Conservation (phyloP, 2,888 invertebrate species). For the Resseliella maxima region DNA sequence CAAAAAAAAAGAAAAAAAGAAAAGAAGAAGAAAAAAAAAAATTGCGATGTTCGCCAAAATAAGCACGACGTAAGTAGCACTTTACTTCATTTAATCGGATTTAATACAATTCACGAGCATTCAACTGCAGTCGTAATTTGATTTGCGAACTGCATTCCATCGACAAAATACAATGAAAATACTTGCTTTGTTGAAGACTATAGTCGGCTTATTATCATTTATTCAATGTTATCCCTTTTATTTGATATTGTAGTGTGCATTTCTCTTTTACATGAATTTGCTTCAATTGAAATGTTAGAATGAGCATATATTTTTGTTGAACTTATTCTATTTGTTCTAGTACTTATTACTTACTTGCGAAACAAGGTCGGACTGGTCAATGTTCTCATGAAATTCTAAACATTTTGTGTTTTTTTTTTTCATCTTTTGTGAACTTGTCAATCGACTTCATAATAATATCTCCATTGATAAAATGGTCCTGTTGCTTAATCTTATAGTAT, state of each 20-base stretch:
- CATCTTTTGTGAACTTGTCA: not conserved
- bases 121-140: not conserved
- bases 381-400: not conserved
- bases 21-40: not conserved
- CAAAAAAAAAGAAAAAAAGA: not conserved
- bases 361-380: not conserved
- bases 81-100: constrained; percentile 7
- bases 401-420: not conserved
- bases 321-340: too few species aligned
- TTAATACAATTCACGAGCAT: not conserved
- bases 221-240: not conserved
- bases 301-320: too few species aligned
- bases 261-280: too few species aligned
- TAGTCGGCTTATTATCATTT: not conserved
- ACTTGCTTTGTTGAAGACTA: not conserved
- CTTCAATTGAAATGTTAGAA: too few species aligned
- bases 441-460: constrained; percentile 6
- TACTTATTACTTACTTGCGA: not conserved
- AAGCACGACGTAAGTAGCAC: not conserved
- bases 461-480: not conserved
- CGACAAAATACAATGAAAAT: not conserved
- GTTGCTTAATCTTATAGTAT: not conserved
- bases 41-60: not conserved
- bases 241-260: too few species aligned
- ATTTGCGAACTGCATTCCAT: not conserved